Evolutionary conservation across 64 coral and sea anemone genomes (phyloP).

Genomic region (Acropora tenuis): DNA sequence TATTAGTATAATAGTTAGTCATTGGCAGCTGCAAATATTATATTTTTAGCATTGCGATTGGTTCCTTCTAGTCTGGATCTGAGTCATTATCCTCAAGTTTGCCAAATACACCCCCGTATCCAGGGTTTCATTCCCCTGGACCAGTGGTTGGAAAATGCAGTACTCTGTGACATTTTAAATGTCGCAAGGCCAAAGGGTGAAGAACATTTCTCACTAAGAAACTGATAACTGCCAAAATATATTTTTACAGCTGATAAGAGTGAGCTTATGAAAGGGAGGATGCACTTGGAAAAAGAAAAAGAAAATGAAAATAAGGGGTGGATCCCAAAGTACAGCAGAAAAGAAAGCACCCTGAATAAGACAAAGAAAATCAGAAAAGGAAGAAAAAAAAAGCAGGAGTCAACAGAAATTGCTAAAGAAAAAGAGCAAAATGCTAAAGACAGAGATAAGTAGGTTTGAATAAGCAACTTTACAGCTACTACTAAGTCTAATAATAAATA

Average conservation of each 20-base stretch:
- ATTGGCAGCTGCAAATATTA: background rate
- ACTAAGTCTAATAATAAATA: too few species aligned
- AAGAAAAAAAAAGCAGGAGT: conserved; percentile 46
- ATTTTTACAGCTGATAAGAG: conserved; percentile 62
- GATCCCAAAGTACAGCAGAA: conserved; percentile 48
- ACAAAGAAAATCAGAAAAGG: conserved; percentile 41
- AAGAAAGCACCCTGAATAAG: conserved; percentile 33
- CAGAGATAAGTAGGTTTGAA: conserved; percentile 1
- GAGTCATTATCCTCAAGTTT: background rate
- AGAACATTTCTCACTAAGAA: too few species aligned
- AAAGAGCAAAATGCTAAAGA: conserved; percentile 47
- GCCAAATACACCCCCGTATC: background rate
- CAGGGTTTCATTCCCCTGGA: too few species aligned
- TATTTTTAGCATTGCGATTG: background rate
- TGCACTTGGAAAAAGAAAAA: conserved; percentile 48
- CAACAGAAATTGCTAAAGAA: conserved; percentile 59
- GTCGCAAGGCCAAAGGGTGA: too few species aligned
- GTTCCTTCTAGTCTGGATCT: background rate
- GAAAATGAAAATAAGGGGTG: conserved; percentile 22
- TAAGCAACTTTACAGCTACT: too few species aligned
- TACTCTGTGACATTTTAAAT: too few species aligned
- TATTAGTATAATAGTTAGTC: background rate
- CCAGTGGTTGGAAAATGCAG: too few species aligned
- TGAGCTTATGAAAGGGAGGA: conserved; percentile 53
- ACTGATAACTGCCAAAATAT: conserved; percentile 26